These are phyloP conservation scores for Benitochromis conjunctus DNA, from an alignment of 2,113 vertebrate genomes.

Conservation along the genomic window DNA sequence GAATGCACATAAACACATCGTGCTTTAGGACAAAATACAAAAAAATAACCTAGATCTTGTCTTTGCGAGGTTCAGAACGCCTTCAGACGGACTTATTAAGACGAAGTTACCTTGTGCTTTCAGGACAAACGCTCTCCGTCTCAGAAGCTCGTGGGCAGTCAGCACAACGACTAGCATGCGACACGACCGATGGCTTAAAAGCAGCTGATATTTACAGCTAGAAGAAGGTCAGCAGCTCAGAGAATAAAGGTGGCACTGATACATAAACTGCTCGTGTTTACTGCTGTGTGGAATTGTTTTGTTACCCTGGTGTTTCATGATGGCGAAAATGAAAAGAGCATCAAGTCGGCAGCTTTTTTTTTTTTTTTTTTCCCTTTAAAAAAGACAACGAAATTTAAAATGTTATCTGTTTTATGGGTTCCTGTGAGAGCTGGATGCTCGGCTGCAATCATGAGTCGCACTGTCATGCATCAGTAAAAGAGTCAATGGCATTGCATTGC, in stretches of 20 bases:
- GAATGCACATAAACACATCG: neutral
- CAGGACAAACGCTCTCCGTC: conserved; percentile 15
- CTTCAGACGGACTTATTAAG: neutral
- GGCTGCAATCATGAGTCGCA: neutral
- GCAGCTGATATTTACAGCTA: conserved; percentile 14
- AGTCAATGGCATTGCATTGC: neutral
- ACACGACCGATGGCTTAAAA: conserved; percentile 1
- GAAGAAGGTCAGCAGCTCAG: neutral
- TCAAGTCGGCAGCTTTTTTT: conserved; percentile 18
- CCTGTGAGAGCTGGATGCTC: conserved; percentile 6
- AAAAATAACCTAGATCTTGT: neutral
- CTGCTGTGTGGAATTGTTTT: conserved; percentile 27
- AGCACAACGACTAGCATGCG: conserved; percentile 18
- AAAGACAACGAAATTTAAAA: conserved; percentile 15
- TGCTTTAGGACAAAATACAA: neutral
- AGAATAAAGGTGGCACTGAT: neutral
- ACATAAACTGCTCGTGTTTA: neutral
- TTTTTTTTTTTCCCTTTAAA: neutral
- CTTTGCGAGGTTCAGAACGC: neutral
- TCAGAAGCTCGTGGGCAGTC: neutral
- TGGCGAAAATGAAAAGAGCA: conserved; percentile 7
- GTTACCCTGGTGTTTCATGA: neutral
- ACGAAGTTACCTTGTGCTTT: neutral
- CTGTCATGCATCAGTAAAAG: conserved; percentile 9
- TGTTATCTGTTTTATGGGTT: conserved; percentile 14